These are phyloP conservation scores for Lophius americanus DNA, from an alignment of 2,797 vertebrate species.

Conservation along the genomic window DNA sequence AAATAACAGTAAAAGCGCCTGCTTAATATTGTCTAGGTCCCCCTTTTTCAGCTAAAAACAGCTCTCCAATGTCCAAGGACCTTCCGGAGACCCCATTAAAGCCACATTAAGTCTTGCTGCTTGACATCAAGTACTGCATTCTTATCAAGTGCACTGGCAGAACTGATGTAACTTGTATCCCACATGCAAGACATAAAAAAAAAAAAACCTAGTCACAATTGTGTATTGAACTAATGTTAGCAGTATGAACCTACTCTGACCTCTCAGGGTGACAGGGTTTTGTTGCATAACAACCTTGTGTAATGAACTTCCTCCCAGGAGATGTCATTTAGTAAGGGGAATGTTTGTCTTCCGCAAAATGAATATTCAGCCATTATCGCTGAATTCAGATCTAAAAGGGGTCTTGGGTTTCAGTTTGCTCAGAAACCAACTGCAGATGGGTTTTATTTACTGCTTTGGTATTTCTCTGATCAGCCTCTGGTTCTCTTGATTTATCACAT, in stretches of 20 bases:
- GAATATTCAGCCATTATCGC: slow-evolving; percentile 78
- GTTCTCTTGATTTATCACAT: slow-evolving; percentile 44
- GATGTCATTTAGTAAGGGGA: slow-evolving; percentile 77
- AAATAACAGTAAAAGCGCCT: too few relatives aligned
- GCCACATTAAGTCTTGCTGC: slow-evolving; percentile 15
- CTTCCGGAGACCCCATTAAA: too few relatives aligned
- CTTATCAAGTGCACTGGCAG: slow-evolving; percentile 46
- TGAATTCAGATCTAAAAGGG: slow-evolving; percentile 73
- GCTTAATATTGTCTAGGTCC: too few relatives aligned
- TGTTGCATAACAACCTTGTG: slow-evolving; percentile 75
- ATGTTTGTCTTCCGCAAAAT: slow-evolving; percentile 82
- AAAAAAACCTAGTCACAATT: slow-evolving; percentile 50
- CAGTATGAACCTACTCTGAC: slow-evolving; percentile 76
- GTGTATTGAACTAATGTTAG: slow-evolving; percentile 66
- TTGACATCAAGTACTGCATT: slow-evolving; percentile 51
- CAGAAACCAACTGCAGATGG: slow-evolving; percentile 54
- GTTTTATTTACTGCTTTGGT: slow-evolving; percentile 52
- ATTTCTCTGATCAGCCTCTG: slow-evolving; percentile 47
- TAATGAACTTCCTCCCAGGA: slow-evolving; percentile 81
- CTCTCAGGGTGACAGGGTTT: slow-evolving; percentile 75
- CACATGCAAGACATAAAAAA: background rate
- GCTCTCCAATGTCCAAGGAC: too few relatives aligned
- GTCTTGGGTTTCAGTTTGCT: slow-evolving; percentile 61
- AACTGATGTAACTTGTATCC: slow-evolving; percentile 43
- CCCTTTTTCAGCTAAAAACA: too few relatives aligned